Conservation (phyloP, 2,888 invertebrate species). For the Cabera pusaria region DNA sequence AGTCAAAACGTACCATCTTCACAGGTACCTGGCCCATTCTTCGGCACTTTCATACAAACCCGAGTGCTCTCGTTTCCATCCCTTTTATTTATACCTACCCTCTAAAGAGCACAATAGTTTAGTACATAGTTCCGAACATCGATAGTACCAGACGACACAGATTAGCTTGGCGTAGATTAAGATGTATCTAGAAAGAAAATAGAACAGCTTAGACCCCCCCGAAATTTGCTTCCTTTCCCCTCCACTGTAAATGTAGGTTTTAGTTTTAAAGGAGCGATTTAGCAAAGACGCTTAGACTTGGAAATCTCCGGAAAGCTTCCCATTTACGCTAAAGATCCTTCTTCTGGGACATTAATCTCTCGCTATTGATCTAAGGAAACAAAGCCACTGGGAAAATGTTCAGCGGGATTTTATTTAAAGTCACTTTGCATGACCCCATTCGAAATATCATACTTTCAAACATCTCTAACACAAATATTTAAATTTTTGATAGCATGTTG, state of each 20-base stretch:
- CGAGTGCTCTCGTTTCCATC: constrained; percentile 50
- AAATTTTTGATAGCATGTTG: constrained; percentile 26
- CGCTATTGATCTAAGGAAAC: constrained; percentile 27
- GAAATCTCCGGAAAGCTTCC: constrained; percentile 64
- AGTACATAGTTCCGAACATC: constrained; percentile 44
- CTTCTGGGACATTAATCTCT: constrained; percentile 31
- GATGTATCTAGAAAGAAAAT: constrained; percentile 54
- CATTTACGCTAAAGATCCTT: constrained; percentile 50
- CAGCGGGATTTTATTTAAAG: constrained; percentile 18
- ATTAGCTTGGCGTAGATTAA: constrained; percentile 72
- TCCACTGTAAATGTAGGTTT: constrained; percentile 54
- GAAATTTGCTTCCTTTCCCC: constrained; percentile 52
- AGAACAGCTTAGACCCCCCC: constrained; percentile 65
- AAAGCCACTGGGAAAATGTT: constrained; percentile 22
- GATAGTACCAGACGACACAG: constrained; percentile 47
- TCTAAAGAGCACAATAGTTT: constrained; percentile 48
- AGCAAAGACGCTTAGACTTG: constrained; percentile 53
- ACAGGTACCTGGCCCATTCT: constrained; percentile 38
- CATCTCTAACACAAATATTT: constrained; percentile 32
- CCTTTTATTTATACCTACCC: constrained; percentile 46
- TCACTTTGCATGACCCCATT: constrained; percentile 49
- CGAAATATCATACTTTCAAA: constrained; percentile 40
- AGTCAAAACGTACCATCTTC: constrained; percentile 35
- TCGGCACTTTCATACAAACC: constrained; percentile 27
- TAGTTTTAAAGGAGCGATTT: constrained; percentile 60